Evolutionary conservation across 2,888 invertebrate genomes (phyloP), one percentile per base, ranked within the genome.

Genomic region (Limnephilus marmoratus): DNA sequence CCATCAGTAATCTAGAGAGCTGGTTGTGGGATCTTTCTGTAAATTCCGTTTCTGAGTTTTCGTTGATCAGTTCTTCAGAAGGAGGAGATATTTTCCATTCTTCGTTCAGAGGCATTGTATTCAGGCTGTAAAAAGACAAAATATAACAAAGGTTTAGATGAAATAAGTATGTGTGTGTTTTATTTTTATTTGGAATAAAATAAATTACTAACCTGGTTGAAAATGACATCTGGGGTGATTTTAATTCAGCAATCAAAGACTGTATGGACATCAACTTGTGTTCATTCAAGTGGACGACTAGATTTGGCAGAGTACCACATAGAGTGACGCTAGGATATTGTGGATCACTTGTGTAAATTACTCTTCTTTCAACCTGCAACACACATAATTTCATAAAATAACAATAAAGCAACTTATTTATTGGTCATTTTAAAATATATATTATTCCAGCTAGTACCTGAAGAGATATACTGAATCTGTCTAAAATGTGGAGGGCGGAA

Each of bases 201-300:
- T 68, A n/a, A 68, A 24, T n/a, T 24, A 82, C 81, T 91, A 89
- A 92, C 92, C 92, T 93, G 91, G 49, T 92, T 83, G 93, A 89
- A 87, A 90, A 81, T 87, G 90, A 92, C 13, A 91, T 82, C 18
- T 91, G 92, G 7, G 92, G 3, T 94, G 93, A 15, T 94, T 94
- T 93, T 94, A 95, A 94, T 96, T 96, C 49, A 96, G 96, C 85
- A 95, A 96, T 94, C 92, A 95, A 95, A 93, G 95, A 95, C 92
- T 95, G 95, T 93, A 95, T 95, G 90, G 95, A 95, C 93, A 94
- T 94, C 94, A 99, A 97, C 96, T 99, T 99, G 94, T 97, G 97
- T 95, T 99, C 99, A 95, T 98, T 99, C 86, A 99, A 96, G 95
- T 99, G 99, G 90, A 98, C 98, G 80, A 98, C 98, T 31, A 99